Percentiles rank a stretch among this genome's conserved stretches.
Conservation (phyloP, 1,140 invertebrate genomes). For the Leptopilina boulardi region DNA sequence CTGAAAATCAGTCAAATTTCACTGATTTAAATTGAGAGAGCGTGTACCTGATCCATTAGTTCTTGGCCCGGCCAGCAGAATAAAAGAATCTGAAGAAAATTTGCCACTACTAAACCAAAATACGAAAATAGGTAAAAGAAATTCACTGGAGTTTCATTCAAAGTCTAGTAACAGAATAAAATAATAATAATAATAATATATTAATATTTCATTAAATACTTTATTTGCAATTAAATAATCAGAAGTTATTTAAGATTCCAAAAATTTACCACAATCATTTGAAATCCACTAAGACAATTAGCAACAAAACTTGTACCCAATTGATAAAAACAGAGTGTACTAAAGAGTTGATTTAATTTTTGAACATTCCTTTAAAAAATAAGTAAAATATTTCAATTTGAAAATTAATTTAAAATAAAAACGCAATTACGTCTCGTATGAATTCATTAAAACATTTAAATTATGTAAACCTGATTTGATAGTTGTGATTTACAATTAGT, state of each 20-base stretch:
- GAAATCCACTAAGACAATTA: neutral
- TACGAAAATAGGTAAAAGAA: neutral
- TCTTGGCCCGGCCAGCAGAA: conserved; percentile 5
- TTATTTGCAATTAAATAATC: no score
- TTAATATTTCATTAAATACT: no score
- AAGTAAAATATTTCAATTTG: neutral
- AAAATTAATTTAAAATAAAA: neutral
- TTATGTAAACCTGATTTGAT: neutral
- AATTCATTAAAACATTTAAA: neutral
- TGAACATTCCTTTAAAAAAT: neutral
- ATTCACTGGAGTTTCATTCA: neutral
- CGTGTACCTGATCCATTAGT: neutral
- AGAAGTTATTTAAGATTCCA: neutral
- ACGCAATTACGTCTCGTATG: no score
- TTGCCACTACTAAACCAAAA: neutral
- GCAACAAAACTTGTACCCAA: neutral
- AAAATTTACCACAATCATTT: neutral
- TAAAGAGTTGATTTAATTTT: neutral
- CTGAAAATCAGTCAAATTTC: no score
- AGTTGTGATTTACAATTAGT: neutral
- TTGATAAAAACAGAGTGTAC: neutral
- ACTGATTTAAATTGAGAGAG: no score
- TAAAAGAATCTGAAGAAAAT: neutral
- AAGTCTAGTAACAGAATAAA: neutral
- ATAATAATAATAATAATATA: neutral